Evolutionary conservation across 2,113 vertebrate species (phyloP), one percentile per base, ranked within the genome.

Genomic region (Seriola quinqueradiata): DNA sequence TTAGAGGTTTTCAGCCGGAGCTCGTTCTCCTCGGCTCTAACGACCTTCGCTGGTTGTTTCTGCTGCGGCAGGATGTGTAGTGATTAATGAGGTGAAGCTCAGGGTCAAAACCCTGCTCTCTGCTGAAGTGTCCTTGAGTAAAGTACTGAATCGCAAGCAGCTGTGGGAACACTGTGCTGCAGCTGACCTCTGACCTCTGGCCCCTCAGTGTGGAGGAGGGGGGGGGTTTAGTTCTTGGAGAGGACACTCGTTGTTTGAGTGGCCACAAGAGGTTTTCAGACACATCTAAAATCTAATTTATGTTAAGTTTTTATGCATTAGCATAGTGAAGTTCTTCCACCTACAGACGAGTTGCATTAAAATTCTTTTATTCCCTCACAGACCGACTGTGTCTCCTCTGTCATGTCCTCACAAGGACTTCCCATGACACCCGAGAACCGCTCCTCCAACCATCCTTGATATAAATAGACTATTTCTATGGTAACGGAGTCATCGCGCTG

Each of bases 381-480:
- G 38, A 28, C 32, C 16, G 57, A 55, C n/a, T 34, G 25, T 23
- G 57, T 78, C 67, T 88, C 74, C 50, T 70, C 61, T 52, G 55
- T 60, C 13, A 0, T 46, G 82, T 69, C 89, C 81, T 79, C 79
- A 66, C 81, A 93, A 91, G 89, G 87, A 87, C 88, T 82, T 84
- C 87, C 60, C 32, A 50, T 74, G 90, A 87, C 86, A 93, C 9
- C 57, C 0, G 90, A 93, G 89, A 78, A 10, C 63, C 14, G 21
- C 76, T 75, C 72, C 38, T 60, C 73, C 87, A 54, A 46, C 81
- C 38, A 25, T 58, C 50, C 76, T 50, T 8, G 76, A 58, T 90
- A 93, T 89, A 90, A 92, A 93, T 93, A 92, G 90, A 85, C 55
- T 34, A 58, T 86, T 81, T 88, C 86, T 75, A 84, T 81, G 86